Evolutionary conservation across 2,888 invertebrate genomes (phyloP), one percentile per base, ranked within the genome.

Genomic region (Proisotoma minuta): DNA sequence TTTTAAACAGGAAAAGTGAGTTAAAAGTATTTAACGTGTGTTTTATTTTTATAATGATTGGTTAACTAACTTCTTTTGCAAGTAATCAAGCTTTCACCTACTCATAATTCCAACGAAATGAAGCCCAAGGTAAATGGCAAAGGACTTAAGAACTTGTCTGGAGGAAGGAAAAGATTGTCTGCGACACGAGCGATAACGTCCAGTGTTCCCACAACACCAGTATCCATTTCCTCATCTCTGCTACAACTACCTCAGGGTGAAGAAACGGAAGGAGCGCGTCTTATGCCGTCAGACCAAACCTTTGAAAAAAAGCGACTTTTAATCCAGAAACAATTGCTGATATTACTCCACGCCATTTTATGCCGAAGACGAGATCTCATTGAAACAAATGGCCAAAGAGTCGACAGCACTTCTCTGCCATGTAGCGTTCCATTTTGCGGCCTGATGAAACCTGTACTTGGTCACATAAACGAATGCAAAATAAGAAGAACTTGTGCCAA

Each of bases 291-390:
- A 15, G 34, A 34, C 34, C 23, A 28, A 18, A 22, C 54, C 20
- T 18, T 54, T 3, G 58, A 59, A 43, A 63, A 66, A 58, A 63
- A 63, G 54, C n/a, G 63, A 50, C 57, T 58, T 53, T 54, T 66
- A 54, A 63, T 66, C 27, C 40, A 60, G 29, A 66, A 66, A 47
- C 60, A 66, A 57, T 51, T 66, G 22, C 63, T 58, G 56, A 57
- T 63, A 57, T 60, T 66, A 54, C 63, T 66, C 24, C 66, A 66
- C 26, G 63, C 66, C 8, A 60, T 66, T 1, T 26, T 66, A 10
- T 66, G 63, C 51, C 60, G 63, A 2, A 57, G 63, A 8, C 39
- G 63, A 48, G 54, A 54, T 39, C 54, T 34, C 34, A 8, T 34
- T 34, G 15, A 34, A 8, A 34, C 34, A 15, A 34, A 8, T 34